Evolutionary conservation across 2,797 vertebrate species (phyloP), one percentile per base, ranked within the genome.

Genomic region (Lacerta viridis): DNA sequence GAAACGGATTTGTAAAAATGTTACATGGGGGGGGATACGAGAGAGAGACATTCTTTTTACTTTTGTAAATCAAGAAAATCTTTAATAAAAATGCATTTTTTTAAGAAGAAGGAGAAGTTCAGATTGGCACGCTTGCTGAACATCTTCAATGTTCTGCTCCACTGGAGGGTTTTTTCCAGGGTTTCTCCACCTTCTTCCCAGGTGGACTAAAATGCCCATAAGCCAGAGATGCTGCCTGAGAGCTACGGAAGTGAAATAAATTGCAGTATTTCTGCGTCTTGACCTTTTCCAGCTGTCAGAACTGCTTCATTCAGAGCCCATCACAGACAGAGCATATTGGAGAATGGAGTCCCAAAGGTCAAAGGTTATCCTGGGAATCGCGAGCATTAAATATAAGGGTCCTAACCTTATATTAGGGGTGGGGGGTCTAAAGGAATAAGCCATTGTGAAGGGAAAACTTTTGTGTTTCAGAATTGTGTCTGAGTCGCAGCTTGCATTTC

Each of bases 241-340:
- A 91, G 84, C 83, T 80, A 9, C 29, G 88, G 85, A 92, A 55
- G 75, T 83, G 41, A 90, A 92, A 85, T 55, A 89, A 91, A 13
- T 64, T 66, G 64, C 0, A 2, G 79, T 90, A 55, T 86, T 94
- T 94, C 55, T 88, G 87, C 89, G 82, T 7, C 15, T n/a, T 95
- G 93, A 95, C 92, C 92, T 95, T 95, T 93, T 83, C 17, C 9
- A 85, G 68, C 88, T 94, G 93, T 94, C 94, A 89, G 71, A 92
- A 87, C 76, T 0, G 89, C 80, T 95, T 89, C 9, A 5, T 91
- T 92, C 90, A 76, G 75, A 93, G 50, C 41, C 91, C 76, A 78
- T 89, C 82, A 64, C 59, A 43, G 74, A 39, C 69, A 78, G 89
- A 59, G 64, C 25, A 86, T 41, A 89, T 80, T 55, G 83, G 88